Percentiles rank a stretch among this genome's conserved stretches.
Evolutionary conservation across 2,888 invertebrate species (phyloP).

Genomic region (Eremobia ochroleuca): DNA sequence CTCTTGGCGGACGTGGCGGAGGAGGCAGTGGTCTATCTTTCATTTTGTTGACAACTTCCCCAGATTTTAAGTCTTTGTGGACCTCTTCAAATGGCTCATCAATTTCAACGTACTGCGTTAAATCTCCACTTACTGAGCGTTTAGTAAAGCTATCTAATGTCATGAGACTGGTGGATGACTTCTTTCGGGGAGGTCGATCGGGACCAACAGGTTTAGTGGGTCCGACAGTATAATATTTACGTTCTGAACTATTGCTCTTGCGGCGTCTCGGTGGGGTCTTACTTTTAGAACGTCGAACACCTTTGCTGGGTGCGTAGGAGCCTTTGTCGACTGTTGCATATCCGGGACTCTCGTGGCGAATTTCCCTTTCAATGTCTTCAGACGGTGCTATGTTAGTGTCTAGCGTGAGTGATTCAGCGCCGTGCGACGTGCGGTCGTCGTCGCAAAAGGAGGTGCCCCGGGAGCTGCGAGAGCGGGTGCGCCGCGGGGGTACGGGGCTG

Average conservation of each 20-base stretch:
- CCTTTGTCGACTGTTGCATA: conserved; percentile 95
- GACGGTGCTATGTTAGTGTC: conserved; percentile 84
- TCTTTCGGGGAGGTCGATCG: conserved; percentile 92
- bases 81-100: conserved; percentile 91
- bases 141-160: conserved; percentile 89
- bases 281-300: conserved; percentile 90
- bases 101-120: conserved; percentile 92
- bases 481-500: conserved; percentile 90
- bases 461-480: conserved; percentile 91
- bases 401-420: conserved; percentile 92
- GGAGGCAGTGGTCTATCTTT: conserved; percentile 96
- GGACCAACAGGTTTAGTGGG: conserved; percentile 88
- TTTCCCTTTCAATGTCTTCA: conserved; percentile 81
- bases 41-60: conserved; percentile 95
- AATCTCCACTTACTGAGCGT: conserved; percentile 83
- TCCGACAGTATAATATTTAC: conserved; percentile 93
- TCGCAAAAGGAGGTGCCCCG: conserved; percentile 91
- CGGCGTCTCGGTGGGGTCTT: conserved; percentile 88
- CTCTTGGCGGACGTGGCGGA: conserved; percentile 96
- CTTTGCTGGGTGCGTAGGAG: conserved; percentile 92
- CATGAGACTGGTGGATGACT: conserved; percentile 90
- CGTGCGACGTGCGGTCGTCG: conserved; percentile 94
- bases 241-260: conserved; percentile 89
- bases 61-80: conserved; percentile 93
- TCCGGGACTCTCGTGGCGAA: conserved; percentile 91